Conservation (phyloP, 2,797 vertebrate species). For the Danio aesculapii region DNA sequence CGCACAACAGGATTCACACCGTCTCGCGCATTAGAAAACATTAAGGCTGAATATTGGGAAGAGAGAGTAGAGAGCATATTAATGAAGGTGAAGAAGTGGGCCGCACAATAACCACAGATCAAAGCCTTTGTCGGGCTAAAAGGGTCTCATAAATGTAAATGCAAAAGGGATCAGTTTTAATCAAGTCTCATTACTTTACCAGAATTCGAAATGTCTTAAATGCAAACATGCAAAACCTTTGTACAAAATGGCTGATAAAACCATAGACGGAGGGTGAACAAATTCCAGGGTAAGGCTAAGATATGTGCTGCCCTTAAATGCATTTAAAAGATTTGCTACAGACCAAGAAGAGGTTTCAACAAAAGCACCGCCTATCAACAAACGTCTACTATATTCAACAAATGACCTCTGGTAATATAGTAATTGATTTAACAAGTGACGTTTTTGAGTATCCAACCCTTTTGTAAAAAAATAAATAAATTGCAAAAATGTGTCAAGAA, state of each 20-base stretch:
- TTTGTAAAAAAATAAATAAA: too few species aligned
- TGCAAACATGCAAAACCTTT: background rate
- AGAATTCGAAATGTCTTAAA: slow-evolving; percentile 4
- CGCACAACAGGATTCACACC: slow-evolving; percentile 30
- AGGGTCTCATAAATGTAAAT: background rate
- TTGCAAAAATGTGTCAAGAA: too few species aligned
- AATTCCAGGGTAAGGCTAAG: too few species aligned
- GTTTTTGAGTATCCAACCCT: too few species aligned
- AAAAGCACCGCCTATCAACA: too few species aligned
- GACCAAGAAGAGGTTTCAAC: too few species aligned
- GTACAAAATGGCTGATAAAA: slow-evolving; percentile 31
- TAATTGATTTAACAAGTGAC: too few species aligned
- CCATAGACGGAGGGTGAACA: too few species aligned
- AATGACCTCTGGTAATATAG: too few species aligned
- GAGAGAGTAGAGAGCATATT: slow-evolving; percentile 26
- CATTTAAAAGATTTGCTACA: too few species aligned
- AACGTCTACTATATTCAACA: too few species aligned
- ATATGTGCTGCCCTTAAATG: too few species aligned
- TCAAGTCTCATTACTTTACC: slow-evolving; percentile 25
- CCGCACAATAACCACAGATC: slow-evolving; percentile 42
- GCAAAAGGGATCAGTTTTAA: slow-evolving; percentile 40
- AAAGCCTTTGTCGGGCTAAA: slow-evolving; percentile 26
- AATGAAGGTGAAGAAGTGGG: slow-evolving; percentile 49
- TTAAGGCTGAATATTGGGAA: slow-evolving; percentile 28
- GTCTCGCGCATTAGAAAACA: slow-evolving; percentile 44